These are phyloP conservation scores for Emydura subglobosa DNA, from an alignment of 2,113 vertebrate genomes.

Conservation along the genomic window DNA sequence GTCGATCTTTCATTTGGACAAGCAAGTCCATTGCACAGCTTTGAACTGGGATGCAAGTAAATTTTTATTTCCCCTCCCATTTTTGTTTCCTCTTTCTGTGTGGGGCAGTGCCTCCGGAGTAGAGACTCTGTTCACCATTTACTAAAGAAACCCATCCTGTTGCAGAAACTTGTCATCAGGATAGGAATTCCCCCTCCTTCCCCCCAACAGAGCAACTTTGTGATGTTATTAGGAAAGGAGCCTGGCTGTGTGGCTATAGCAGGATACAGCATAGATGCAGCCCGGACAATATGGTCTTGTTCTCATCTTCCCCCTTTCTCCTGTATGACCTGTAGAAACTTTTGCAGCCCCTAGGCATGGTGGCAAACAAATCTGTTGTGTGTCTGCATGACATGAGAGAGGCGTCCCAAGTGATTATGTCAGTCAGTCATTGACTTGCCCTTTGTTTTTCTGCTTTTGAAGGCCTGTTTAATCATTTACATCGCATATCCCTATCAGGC, in stretches of 20 bases:
- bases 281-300: background rate
- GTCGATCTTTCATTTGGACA: background rate
- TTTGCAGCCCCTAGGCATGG: constrained; percentile 36
- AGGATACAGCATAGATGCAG: background rate
- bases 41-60: background rate
- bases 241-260: background rate
- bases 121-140: background rate
- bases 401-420: constrained; percentile 15
- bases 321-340: constrained; percentile 38
- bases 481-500: background rate
- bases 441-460: constrained; percentile 65
- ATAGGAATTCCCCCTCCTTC: too few relatives aligned
- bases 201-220: background rate
- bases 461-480: constrained; percentile 40
- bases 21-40: background rate
- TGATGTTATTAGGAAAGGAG: background rate
- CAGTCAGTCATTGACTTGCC: constrained; percentile 70
- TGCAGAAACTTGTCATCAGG: background rate
- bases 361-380: constrained; percentile 60
- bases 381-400: constrained; percentile 48
- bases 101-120: background rate
- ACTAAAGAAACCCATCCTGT: background rate
- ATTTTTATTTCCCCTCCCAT: background rate
- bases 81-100: background rate
- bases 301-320: background rate